A percentile compares a stretch with the other conserved stretches of the same genome.
Conservation (phyloP, 2,113 vertebrate genomes). For the Leucoraja erinaceus region DNA sequence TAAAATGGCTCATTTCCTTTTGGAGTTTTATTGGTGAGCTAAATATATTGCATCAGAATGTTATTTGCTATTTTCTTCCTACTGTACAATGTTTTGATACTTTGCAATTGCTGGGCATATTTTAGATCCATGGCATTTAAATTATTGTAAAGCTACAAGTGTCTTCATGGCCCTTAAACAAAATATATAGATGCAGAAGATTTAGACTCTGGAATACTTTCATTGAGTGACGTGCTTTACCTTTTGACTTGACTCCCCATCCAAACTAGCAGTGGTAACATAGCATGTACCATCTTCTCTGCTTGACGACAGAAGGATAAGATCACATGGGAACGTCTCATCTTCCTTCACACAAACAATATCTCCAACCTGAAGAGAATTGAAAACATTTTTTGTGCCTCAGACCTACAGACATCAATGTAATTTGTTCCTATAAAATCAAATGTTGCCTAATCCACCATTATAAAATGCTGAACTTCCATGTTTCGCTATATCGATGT, state of each 20-base stretch:
- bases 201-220: background rate
- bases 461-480: background rate
- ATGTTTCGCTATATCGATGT: background rate
- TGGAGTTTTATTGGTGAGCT: background rate
- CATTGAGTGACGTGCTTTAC: slow-evolving; percentile 50
- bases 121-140: background rate
- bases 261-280: slow-evolving; percentile 91
- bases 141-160: background rate
- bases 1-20: background rate
- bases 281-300: slow-evolving; percentile 78
- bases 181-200: too few species aligned
- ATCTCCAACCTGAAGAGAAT: slow-evolving; percentile 77
- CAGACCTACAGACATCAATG: background rate
- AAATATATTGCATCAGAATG: background rate
- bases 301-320: slow-evolving; percentile 81
- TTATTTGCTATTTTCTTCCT: background rate
- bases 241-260: slow-evolving; percentile 96
- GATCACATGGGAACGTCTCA: slow-evolving; percentile 94
- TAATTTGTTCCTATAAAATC: background rate
- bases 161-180: background rate
- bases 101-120: background rate
- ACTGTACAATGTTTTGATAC: background rate
- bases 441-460: background rate
- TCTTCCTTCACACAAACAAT: slow-evolving; percentile 83
- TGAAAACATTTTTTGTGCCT: background rate